phyloP scores from a whole-genome alignment of 2,888 invertebrate species.

The Sminthurides aquaticus region DNA sequence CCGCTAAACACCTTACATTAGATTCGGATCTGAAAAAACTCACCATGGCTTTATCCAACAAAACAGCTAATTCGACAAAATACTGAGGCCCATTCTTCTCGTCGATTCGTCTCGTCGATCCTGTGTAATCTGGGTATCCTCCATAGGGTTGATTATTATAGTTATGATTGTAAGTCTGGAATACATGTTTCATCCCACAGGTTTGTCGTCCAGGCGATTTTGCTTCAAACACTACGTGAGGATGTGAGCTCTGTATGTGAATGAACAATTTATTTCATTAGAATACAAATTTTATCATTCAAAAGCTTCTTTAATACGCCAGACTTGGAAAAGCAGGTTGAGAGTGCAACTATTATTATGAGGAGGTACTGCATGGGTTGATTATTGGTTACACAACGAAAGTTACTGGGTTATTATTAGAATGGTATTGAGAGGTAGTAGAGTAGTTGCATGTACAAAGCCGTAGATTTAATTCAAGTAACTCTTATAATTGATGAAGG shows the following conservation, averaged over 20 bases:
- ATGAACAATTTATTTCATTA: slow-evolving; percentile 11
- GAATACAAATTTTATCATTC: too few species aligned
- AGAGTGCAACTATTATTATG: too few species aligned
- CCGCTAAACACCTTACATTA: background rate
- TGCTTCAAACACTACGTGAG: slow-evolving; percentile 94
- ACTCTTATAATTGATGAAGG: too few species aligned
- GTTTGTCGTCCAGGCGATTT: slow-evolving; percentile 83
- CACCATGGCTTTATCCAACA: slow-evolving; percentile 92
- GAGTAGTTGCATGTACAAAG: too few species aligned
- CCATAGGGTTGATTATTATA: slow-evolving; percentile 28
- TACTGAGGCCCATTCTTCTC: slow-evolving; percentile 73
- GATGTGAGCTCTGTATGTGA: slow-evolving; percentile 91
- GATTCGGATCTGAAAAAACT: slow-evolving; percentile 41
- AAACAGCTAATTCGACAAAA: slow-evolving; percentile 82
- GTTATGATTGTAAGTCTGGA: slow-evolving; percentile 13
- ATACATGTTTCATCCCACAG: slow-evolving; percentile 64
- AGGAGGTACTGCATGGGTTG: too few species aligned
- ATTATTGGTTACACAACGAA: too few species aligned
- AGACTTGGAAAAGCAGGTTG: too few species aligned
- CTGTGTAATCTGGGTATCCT: slow-evolving; percentile 41
- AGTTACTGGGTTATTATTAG: too few species aligned
- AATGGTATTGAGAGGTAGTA: too few species aligned
- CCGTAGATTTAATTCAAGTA: too few species aligned
- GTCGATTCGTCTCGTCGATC: slow-evolving; percentile 5
- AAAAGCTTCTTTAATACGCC: too few species aligned